Evolutionary conservation across 2,113 vertebrate genomes (phyloP).

Genomic region (Apodemus speciosus): DNA sequence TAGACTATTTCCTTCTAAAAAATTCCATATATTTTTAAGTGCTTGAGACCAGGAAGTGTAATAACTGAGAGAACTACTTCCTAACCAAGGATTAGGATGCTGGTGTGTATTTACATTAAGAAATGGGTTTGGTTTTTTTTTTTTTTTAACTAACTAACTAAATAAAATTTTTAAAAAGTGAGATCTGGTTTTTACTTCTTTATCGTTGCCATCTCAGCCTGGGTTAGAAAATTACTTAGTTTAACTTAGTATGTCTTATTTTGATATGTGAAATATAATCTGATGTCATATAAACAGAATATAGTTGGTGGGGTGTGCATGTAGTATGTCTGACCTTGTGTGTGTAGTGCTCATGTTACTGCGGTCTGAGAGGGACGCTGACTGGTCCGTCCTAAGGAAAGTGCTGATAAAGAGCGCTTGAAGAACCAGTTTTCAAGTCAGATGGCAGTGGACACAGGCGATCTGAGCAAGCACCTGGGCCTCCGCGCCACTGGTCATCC

Average conservation of each 20-base stretch:
- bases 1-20: background rate
- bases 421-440: background rate
- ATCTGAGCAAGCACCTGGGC: background rate
- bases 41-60: slow-evolving; percentile 7
- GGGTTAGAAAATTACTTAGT: slow-evolving; percentile 12
- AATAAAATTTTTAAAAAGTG: background rate
- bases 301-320: background rate
- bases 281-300: background rate
- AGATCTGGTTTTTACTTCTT: background rate
- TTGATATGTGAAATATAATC: background rate
- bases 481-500: background rate
- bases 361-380: background rate
- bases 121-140: background rate
- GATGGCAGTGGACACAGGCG: background rate
- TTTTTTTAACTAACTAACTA: background rate
- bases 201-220: background rate
- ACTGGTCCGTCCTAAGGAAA: background rate
- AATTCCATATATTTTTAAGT: background rate
- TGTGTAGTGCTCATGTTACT: background rate
- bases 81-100: background rate
- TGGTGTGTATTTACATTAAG: background rate
- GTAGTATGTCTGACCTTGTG: background rate
- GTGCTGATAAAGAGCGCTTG: background rate
- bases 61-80: background rate
- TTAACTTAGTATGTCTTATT: background rate